Conservation (phyloP, 2,113 vertebrate species). For the Eclectus roratus region DNA sequence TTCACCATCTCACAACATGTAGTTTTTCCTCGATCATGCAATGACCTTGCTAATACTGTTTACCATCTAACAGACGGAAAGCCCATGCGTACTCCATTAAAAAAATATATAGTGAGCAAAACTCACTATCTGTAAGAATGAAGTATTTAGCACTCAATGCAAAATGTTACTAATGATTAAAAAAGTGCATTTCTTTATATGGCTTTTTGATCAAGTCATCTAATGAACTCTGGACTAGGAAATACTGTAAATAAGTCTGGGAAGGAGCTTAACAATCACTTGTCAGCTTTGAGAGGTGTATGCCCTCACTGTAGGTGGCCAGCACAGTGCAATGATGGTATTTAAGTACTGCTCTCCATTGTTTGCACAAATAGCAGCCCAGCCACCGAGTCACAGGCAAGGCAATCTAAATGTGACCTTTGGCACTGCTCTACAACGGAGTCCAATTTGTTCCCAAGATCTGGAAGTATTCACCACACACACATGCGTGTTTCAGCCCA, state of each 20-base stretch:
- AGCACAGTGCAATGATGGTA: neutral
- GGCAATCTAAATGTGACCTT: neutral
- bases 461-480: neutral
- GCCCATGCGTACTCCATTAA: neutral
- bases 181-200: slow-evolving; percentile 41
- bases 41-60: slow-evolving; percentile 59
- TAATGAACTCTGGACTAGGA: slow-evolving; percentile 17
- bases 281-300: neutral
- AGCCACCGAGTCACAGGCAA: neutral
- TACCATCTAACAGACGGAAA: slow-evolving; percentile 62
- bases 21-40: slow-evolving; percentile 28
- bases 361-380: neutral
- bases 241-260: neutral
- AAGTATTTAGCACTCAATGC: slow-evolving; percentile 32
- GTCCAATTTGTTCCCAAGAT: neutral
- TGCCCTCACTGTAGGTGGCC: neutral
- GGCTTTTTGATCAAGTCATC: slow-evolving; percentile 50
- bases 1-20: neutral
- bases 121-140: slow-evolving; percentile 50
- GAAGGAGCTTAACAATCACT: neutral
- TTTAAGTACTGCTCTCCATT: neutral
- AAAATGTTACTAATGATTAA: slow-evolving; percentile 52
- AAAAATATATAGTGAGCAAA: neutral
- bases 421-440: neutral
- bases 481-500: neutral